phyloP scores from a whole-genome alignment of 2,888 invertebrate species.

The Epinotia bilunana region DNA sequence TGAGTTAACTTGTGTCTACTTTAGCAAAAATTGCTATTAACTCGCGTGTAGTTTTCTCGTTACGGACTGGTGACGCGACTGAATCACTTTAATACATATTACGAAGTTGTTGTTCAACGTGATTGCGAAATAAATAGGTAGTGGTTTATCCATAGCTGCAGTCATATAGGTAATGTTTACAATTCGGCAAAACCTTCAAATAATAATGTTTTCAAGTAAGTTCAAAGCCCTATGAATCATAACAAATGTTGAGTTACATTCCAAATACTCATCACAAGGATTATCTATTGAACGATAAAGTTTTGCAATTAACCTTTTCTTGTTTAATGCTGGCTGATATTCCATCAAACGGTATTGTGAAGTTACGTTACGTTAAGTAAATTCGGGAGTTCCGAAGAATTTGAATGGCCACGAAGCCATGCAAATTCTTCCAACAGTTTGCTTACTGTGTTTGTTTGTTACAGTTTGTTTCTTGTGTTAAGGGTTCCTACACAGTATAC shows the following conservation, averaged over 20 bases:
- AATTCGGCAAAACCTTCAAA: no score
- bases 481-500: slow-evolving; percentile 33
- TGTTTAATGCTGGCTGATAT: slow-evolving; percentile 25
- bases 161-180: not conserved
- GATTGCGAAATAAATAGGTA: not conserved
- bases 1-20: slow-evolving; percentile 10
- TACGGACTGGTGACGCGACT: not conserved
- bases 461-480: slow-evolving; percentile 34
- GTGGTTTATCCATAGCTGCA: not conserved
- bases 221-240: no score
- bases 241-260: no score
- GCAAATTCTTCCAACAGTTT: slow-evolving; percentile 20
- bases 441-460: no score
- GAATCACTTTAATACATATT: no score
- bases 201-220: no score
- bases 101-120: not conserved
- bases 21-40: not conserved
- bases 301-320: slow-evolving; percentile 35
- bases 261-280: not conserved
- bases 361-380: slow-evolving; percentile 17
- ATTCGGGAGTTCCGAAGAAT: slow-evolving; percentile 32
- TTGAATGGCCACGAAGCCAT: slow-evolving; percentile 30
- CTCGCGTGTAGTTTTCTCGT: not conserved
- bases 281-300: slow-evolving; percentile 7
- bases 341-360: slow-evolving; percentile 33